phyloP scores from a whole-genome alignment of 2,888 invertebrate species.

The Chouioia cunea region DNA sequence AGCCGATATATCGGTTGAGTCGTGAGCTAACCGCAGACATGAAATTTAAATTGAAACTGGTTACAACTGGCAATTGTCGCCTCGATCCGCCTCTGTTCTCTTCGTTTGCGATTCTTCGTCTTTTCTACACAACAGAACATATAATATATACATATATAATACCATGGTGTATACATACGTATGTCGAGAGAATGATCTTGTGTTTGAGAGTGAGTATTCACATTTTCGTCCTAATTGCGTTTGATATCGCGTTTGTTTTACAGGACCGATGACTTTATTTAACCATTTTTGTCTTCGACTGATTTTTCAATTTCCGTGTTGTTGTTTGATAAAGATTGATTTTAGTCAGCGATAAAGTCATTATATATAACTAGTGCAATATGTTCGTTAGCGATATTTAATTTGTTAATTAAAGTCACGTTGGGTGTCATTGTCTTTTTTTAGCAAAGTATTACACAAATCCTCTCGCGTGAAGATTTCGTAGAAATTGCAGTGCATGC shows the following conservation, averaged over 20 bases:
- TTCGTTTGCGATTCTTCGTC: no score
- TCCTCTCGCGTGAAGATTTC: no score
- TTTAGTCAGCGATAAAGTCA: no score
- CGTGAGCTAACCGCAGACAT: slow-evolving; percentile 32
- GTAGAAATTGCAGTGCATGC: no score
- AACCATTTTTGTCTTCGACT: slow-evolving; percentile 28
- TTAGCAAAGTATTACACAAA: no score
- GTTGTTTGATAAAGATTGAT: no score
- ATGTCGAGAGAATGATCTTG: slow-evolving; percentile 7
- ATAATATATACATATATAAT: slow-evolving; percentile 9
- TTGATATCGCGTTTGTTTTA: slow-evolving; percentile 21
- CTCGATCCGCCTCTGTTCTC: slow-evolving; percentile 51
- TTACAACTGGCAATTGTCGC: slow-evolving; percentile 59
- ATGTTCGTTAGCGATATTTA: no score
- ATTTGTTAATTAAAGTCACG: no score
- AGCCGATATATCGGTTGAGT: slow-evolving; percentile 21
- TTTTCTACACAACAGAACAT: no score
- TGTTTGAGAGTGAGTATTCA: background rate
- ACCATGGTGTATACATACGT: background rate
- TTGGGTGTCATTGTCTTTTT: no score
- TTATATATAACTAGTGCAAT: no score
- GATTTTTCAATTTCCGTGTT: no score
- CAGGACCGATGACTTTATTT: slow-evolving; percentile 34
- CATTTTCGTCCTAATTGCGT: slow-evolving; percentile 47
- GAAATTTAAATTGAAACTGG: slow-evolving; percentile 63